A percentile compares a stretch with the other conserved stretches of the same genome.
phyloP scores from a whole-genome alignment of 2,113 vertebrate species.

The Sylvilagus bachmani region DNA sequence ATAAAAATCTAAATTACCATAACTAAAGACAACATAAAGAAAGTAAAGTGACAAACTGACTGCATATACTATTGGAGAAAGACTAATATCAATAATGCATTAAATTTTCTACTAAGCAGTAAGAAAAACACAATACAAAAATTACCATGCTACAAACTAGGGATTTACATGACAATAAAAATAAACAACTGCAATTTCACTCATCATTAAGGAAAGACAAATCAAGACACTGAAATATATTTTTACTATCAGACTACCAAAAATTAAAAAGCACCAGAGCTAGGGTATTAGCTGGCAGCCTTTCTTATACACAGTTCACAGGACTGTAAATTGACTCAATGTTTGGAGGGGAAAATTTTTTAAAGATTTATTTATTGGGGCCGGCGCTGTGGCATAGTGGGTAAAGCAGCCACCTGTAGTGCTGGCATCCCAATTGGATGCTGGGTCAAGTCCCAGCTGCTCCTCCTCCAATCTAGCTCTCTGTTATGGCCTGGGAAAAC shows the following conservation, averaged over 20 bases:
- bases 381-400: too few relatives aligned
- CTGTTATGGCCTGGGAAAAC: too few relatives aligned
- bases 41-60: background rate
- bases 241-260: background rate
- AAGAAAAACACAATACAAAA: background rate
- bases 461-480: too few relatives aligned
- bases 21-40: background rate
- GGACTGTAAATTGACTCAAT: background rate
- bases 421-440: too few relatives aligned
- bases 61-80: background rate
- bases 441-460: too few relatives aligned
- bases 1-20: conserved; percentile 11
- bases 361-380: too few relatives aligned
- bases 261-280: background rate
- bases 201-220: conserved; percentile 40
- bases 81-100: background rate
- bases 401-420: too few relatives aligned
- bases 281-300: background rate
- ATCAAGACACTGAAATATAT: background rate
- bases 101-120: background rate
- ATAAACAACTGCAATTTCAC: background rate
- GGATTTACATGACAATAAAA: background rate
- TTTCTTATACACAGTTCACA: background rate
- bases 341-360: background rate
- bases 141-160: background rate